Percentiles rank a stretch among this genome's conserved stretches.
Conservation (phyloP, 2,113 vertebrate species). For the Trogon melanurus region DNA sequence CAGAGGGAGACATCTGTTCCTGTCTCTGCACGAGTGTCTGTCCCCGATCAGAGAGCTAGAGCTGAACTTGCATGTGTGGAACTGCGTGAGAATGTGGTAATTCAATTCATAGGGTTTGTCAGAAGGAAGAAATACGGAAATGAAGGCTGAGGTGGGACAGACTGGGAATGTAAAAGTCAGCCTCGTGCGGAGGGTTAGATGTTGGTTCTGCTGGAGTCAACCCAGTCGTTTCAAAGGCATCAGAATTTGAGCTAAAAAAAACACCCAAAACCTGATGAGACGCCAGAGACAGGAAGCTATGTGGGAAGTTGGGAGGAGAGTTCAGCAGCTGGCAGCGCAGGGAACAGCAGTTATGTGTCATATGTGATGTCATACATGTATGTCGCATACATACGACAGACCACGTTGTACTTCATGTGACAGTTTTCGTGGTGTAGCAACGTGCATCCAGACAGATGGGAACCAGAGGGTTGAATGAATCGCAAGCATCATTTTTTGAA, state of each 20-base stretch:
- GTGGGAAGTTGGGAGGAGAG: background rate
- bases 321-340: background rate
- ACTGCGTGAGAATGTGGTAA: background rate
- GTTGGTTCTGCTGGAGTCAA: background rate
- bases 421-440: background rate
- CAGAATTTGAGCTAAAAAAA: background rate
- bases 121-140: background rate
- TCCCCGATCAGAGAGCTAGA: background rate
- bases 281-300: background rate
- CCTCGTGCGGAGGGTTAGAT: fast-evolving
- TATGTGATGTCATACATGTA: background rate
- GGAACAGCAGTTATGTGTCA: background rate
- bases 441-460: background rate
- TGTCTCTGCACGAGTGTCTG: background rate
- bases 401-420: background rate
- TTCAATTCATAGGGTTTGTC: background rate
- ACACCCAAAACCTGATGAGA: background rate
- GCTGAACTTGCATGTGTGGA: background rate
- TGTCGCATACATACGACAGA: background rate
- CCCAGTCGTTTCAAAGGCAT: background rate
- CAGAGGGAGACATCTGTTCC: background rate
- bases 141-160: background rate
- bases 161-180: background rate
- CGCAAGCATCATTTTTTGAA: background rate
- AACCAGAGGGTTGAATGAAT: background rate